These are phyloP conservation scores for Eutrigla gurnardus DNA, from an alignment of 2,797 vertebrate species.

Conservation along the genomic window DNA sequence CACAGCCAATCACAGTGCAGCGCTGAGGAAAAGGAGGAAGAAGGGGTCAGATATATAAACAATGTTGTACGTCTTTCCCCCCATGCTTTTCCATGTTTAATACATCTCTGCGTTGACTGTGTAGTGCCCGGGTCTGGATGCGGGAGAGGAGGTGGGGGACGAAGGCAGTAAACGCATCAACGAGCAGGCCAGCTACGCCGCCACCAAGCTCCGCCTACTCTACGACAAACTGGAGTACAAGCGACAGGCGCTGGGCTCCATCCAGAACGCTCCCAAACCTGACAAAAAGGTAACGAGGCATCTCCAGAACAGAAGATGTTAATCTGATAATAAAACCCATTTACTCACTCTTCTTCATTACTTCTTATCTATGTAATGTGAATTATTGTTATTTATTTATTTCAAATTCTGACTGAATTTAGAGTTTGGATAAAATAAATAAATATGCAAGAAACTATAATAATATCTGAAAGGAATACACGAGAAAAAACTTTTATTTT, in stretches of 20 bases:
- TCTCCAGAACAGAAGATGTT: neutral
- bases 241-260: conserved; percentile 93
- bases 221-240: conserved; percentile 98
- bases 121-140: conserved; percentile 87
- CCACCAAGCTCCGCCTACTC: conserved; percentile 92
- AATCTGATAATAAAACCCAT: neutral
- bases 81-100: neutral
- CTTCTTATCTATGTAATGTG: too few species aligned
- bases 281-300: conserved; percentile 92
- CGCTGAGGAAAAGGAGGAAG: conserved; percentile 90
- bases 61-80: neutral
- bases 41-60: conserved; percentile 80
- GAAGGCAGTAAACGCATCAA: conserved; percentile 91
- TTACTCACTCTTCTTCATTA: too few species aligned
- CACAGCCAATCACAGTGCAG: conserved; percentile 82
- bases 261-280: conserved; percentile 96
- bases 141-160: conserved; percentile 85
- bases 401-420: too few species aligned
- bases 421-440: too few species aligned
- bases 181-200: conserved; percentile 94
- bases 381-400: too few species aligned
- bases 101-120: neutral
- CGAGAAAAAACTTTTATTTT: too few species aligned
- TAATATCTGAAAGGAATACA: too few species aligned
- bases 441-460: too few species aligned